Evolutionary conservation across 1,140 invertebrate species (phyloP), one percentile per base, ranked within the genome.

Genomic region (Conus betulinus): DNA sequence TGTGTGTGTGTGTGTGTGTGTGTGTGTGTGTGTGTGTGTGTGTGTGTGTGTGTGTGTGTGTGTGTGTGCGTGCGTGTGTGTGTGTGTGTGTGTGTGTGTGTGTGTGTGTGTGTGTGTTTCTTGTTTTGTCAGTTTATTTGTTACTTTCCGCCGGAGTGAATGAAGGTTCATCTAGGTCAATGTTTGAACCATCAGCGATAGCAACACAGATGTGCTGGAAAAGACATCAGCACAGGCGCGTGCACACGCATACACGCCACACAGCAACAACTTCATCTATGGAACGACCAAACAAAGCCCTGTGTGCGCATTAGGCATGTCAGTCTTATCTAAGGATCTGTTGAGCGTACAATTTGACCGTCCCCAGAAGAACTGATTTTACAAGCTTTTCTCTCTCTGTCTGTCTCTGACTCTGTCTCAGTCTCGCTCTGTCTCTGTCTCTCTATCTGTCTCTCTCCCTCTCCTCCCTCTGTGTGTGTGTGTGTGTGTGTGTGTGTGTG

Each of bases 11-110:
- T n/a, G 74, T n/a, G 74, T n/a, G 74, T n/a, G 74, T n/a, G 74
- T n/a, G 74, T n/a, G 25, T 78, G 17, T 78, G 74, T 78, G 74
- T 78, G 74, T 78, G 74, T 78, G 74, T 78, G 74, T 78, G 74
- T 78, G 74, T 78, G 20, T 78, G 74, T 78, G 74, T 78, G 74
- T 78, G 74, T 78, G 74, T 78, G 74, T 78, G 74, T 78, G 74
- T 78, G 74, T 78, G 74, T 78, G 74, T 78, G 74, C 25, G 74
- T 78, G 74, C 25, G 74, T 10, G 10, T 10, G 10, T 10, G 74
- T 78, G 74, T 78, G 74, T 10, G 10, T 10, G 10, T 10, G 74
- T 78, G 74, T 78, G 74, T 10, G 10, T 10, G 10, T 10, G 74
- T 78, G 74, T 78, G 74, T 78, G 74, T 78, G 74, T 78, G 74